Evolutionary conservation across 2,797 vertebrate species (phyloP).

Genomic region (Acanthiza pusilla): DNA sequence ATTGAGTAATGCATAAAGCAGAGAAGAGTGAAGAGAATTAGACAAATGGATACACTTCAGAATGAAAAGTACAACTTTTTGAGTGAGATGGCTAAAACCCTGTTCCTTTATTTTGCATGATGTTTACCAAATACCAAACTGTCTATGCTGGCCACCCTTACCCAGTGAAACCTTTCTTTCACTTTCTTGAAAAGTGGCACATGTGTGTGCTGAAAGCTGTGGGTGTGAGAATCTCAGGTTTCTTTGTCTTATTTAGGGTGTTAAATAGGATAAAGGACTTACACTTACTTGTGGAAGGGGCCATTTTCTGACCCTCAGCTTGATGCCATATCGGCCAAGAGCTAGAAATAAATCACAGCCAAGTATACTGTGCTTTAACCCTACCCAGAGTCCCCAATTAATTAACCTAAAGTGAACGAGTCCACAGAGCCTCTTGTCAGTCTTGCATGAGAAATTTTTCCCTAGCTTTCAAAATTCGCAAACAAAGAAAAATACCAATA

Average conservation of each 20-base stretch:
- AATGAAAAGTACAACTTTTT: background rate
- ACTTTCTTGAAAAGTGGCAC: background rate
- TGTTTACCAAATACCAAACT: background rate
- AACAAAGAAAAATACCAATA: background rate
- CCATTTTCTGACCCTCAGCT: background rate
- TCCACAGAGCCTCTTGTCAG: background rate
- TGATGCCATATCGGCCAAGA: background rate
- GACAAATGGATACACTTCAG: background rate
- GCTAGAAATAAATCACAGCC: conserved; percentile 1
- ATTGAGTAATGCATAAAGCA: background rate
- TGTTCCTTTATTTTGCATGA: background rate
- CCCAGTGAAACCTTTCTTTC: background rate
- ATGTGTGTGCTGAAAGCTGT: background rate
- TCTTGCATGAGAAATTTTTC: background rate
- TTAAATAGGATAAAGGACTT: background rate
- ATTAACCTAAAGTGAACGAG: conserved; percentile 18
- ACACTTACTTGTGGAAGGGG: background rate
- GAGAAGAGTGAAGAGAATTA: background rate
- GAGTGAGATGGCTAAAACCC: background rate
- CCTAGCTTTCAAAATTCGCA: background rate
- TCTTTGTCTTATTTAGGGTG: background rate
- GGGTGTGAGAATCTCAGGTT: background rate
- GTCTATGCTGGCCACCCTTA: background rate
- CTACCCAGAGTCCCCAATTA: background rate
- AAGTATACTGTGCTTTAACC: background rate